These are phyloP conservation scores for Drosophila antonietae DNA, from an alignment of 2,888 invertebrate species.

Conservation along the genomic window DNA sequence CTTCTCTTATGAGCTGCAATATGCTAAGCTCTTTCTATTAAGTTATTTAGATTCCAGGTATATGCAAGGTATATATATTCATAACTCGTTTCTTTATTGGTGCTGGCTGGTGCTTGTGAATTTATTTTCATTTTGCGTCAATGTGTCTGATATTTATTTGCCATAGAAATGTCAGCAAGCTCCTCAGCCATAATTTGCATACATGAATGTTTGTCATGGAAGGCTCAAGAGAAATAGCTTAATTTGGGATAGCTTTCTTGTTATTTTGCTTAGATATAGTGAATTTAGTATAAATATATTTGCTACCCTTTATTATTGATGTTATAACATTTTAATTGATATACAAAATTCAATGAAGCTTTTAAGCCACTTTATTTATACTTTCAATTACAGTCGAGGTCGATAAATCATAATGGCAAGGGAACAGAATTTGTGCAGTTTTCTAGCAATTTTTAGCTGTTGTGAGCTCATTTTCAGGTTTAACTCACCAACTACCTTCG, in stretches of 20 bases:
- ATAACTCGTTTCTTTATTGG: neutral
- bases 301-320: neutral
- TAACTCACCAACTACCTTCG: too few relatives aligned
- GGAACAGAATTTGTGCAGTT: too few relatives aligned
- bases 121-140: neutral
- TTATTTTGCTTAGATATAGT: neutral
- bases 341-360: too few relatives aligned
- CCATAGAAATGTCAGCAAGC: neutral
- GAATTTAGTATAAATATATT: neutral
- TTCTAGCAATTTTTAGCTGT: too few relatives aligned
- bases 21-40: slow-evolving; percentile 1
- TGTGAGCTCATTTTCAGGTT: too few relatives aligned
- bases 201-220: neutral
- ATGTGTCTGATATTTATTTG: neutral
- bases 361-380: too few relatives aligned
- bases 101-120: neutral
- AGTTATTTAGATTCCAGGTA: neutral
- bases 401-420: too few relatives aligned
- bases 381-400: too few relatives aligned
- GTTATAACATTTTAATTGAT: too few relatives aligned
- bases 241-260: neutral
- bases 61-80: neutral
- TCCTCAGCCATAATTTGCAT: neutral
- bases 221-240: neutral
- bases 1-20: too few relatives aligned